phyloP scores from a whole-genome alignment of 2,888 invertebrate species.

The Heteropelma amictum region DNA sequence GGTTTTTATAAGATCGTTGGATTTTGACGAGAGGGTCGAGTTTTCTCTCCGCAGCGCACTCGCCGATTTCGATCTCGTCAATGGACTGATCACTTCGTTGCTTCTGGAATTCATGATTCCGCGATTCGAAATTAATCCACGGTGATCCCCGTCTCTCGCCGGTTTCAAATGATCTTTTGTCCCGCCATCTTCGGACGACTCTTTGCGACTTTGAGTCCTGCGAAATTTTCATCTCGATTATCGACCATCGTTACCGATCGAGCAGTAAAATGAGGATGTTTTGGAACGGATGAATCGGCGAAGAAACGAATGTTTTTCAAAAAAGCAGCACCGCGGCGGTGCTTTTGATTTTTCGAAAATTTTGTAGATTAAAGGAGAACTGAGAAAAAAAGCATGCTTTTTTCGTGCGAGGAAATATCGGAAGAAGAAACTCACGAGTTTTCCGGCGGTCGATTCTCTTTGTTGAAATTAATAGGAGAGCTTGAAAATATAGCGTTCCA shows the following conservation, averaged over 20 bases:
- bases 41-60: constrained; percentile 59
- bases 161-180: constrained; percentile 25
- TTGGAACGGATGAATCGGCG: not conserved
- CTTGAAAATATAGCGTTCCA: constrained; percentile 74
- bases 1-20: constrained; percentile 61
- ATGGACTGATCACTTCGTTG: not conserved
- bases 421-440: constrained; percentile 64
- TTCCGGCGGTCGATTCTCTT: constrained; percentile 67
- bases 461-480: constrained; percentile 67
- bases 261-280: not conserved
- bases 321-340: too few relatives aligned
- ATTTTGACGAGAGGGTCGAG: constrained; percentile 44
- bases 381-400: not conserved
- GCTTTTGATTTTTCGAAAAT: too few relatives aligned
- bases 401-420: not conserved
- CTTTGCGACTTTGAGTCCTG: constrained; percentile 36
- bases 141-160: constrained; percentile 16
- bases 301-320: not conserved
- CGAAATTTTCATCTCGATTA: not conserved
- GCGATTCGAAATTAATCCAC: not conserved
- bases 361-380: too few relatives aligned
- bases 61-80: constrained; percentile 60
- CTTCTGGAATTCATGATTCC: constrained; percentile 36
- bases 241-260: not conserved
- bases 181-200: constrained; percentile 32